Base-by-base conservation (phyloP, 2,797 vertebrate species). In the Cyclura pinguis region DNA sequence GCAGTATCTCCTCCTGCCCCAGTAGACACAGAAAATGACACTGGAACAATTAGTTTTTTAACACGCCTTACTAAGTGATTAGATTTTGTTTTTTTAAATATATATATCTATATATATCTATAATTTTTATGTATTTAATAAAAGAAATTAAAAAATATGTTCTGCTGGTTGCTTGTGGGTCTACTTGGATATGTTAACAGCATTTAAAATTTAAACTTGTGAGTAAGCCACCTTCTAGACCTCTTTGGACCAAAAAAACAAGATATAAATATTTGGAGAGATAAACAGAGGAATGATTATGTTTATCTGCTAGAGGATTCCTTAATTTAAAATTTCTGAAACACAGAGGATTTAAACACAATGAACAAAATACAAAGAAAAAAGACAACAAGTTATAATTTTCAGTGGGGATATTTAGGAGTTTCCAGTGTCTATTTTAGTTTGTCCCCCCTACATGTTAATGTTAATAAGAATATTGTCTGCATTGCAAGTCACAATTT, bases 401-500 rank as follows among this genome's bases (percentile, higher is more conserved):
- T 90, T 64, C 77, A 78, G 35, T 29, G 62, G 81, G 42, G 6
- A 86, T 80, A 0, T 0, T 0, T 80, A 2, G 67, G 42, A 20
- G 16, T 59, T 59, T 59, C 18, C 13, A 78, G 0, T 24, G 47
- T 10, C 91, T 77, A 55, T 87, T 89, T 91, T 83, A 90, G 76
- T 10, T 85, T 50, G n/a, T 89, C 62, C 6, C 76, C 67, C 6
- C 73, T 52, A 18, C 82, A 93, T 59, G 9, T 29, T 95, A 90
- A 38, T 0, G 27, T 84, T 80, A 93, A 16, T 0, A 1, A 91
- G 91, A 94, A n/a, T 35, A 92, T 29, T 85, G 12, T 32, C 22
- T 10, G 29, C 29, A 59, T 1, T n/a, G 9, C 47, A 76, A 86
- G 90, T 85, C 1, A 82, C 14, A 81, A 32, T 83, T 5, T 90